Percentiles rank a stretch among this genome's conserved stretches.
These are phyloP conservation scores for Whitmania pigra DNA, from an alignment of 1,140 invertebrate genomes.

Conservation along the genomic window DNA sequence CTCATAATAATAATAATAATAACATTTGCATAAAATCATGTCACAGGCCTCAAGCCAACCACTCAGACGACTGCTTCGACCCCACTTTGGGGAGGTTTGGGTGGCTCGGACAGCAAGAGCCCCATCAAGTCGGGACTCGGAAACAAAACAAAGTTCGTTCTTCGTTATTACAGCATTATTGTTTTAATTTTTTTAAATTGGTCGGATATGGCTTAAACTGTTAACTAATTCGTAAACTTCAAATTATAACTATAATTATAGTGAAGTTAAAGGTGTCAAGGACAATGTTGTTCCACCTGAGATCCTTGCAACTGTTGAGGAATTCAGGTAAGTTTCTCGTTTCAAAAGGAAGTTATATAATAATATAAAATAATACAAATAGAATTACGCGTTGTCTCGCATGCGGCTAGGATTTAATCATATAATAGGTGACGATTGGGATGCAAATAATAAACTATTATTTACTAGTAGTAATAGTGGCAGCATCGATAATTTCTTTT, in stretches of 20 bases:
- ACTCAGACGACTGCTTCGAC: background rate
- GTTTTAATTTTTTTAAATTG: too few species aligned
- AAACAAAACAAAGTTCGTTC: too few species aligned
- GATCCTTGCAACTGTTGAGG: constrained; percentile 50
- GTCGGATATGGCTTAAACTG: background rate
- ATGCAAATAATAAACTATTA: too few species aligned
- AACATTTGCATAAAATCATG: background rate
- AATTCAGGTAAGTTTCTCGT: constrained; percentile 47
- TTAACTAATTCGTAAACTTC: background rate
- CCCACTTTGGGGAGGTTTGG: background rate
- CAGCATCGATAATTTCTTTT: too few species aligned
- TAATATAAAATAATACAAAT: too few species aligned
- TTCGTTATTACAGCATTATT: too few species aligned
- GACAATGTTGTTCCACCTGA: constrained; percentile 61
- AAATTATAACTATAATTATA: constrained; percentile 18
- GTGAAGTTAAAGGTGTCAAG: constrained; percentile 53
- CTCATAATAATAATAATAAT: too few species aligned
- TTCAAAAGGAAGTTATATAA: background rate
- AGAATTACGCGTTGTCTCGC: too few species aligned
- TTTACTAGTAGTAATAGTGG: too few species aligned
- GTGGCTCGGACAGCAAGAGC: background rate
- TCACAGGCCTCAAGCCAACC: background rate
- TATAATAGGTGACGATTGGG: background rate
- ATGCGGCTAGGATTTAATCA: too few species aligned
- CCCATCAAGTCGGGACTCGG: background rate